Base-by-base conservation (phyloP, 1,140 invertebrate species). In the Neodiprion pinetum region DNA sequence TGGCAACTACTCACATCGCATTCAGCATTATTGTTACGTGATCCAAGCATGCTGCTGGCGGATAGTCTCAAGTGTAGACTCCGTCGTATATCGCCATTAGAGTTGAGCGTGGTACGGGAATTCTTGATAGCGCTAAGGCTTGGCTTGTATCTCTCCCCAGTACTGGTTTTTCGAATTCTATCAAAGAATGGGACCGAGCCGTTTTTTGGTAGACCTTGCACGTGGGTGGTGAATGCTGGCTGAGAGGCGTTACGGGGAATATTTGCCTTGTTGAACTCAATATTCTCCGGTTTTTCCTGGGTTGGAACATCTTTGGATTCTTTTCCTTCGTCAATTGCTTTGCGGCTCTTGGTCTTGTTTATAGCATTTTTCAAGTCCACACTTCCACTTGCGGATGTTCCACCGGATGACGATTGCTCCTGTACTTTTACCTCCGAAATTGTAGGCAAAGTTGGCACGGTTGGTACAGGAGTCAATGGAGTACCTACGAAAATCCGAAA, bases 141-240 rank as follows among this genome's bases (percentile, higher is more conserved):
- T 61, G 94, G 94, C 81, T 95, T 94, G 81, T 92, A 95, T 80
- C 93, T 90, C 83, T 95, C 94, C 49, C 93, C 92, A 49, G 93
- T 92, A 76, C 94, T 95, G 2, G 94, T 93, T 84, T 96, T 96
- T 11, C 94, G 90, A 48, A 95, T 94, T 11, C 95, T 88, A 83
- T 95, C 95, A 84, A 96, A 97, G 80, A 95, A 95, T 2, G 96
- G 96, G 68, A 96, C 95, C 5, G 95, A 96, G 23, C 94, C 94
- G 83, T 96, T 96, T 85, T 96, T 96, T 69, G 95, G 95, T 79
- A 96, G 89, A 65, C 93, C 93, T 78, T 93, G 93, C 14, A 94
- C 92, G 74, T 95, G 93, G 17, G 93, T 92, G n/a, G 93, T 94
- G 83, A 96, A 96, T 1, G 95, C 94, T 0, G 95, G 95, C 75